Conservation (phyloP, 1,140 invertebrate genomes). For the Colletes latitarsis region DNA sequence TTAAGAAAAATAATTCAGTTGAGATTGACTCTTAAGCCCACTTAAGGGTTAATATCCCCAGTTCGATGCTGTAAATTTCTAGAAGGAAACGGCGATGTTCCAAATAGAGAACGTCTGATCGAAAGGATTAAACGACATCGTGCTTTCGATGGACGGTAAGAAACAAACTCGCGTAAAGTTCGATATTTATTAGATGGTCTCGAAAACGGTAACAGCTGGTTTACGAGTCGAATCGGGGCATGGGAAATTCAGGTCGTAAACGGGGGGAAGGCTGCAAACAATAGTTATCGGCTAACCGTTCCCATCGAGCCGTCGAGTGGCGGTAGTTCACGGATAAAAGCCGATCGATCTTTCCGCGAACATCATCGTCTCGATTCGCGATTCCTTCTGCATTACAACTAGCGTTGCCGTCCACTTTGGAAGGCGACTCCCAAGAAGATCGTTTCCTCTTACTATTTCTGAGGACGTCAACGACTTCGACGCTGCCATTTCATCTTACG, state of each 20-base stretch:
- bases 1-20: too few relatives aligned
- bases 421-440: background rate
- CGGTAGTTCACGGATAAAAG: background rate
- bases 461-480: background rate
- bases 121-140: too few relatives aligned
- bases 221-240: slow-evolving; percentile 16
- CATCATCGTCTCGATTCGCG: background rate
- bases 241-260: slow-evolving; percentile 38
- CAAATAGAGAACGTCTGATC: too few relatives aligned
- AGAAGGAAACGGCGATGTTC: too few relatives aligned
- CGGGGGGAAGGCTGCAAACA: slow-evolving; percentile 27
- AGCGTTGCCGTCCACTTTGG: too few relatives aligned
- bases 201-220: slow-evolving; percentile 1
- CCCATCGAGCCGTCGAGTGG: slow-evolving; percentile 12
- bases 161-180: background rate
- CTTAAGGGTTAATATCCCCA: too few relatives aligned
- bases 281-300: slow-evolving; percentile 48
- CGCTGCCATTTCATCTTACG: background rate
- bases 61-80: too few relatives aligned
- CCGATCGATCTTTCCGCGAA: background rate
- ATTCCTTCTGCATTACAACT: background rate
- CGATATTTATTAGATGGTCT: slow-evolving; percentile 10
- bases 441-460: background rate
- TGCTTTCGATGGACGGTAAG: background rate
- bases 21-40: too few relatives aligned